Percentiles rank a stretch among this genome's conserved stretches.
Evolutionary conservation across 1,140 invertebrate species (phyloP).

Genomic region (Brachionus rotundiformis): DNA sequence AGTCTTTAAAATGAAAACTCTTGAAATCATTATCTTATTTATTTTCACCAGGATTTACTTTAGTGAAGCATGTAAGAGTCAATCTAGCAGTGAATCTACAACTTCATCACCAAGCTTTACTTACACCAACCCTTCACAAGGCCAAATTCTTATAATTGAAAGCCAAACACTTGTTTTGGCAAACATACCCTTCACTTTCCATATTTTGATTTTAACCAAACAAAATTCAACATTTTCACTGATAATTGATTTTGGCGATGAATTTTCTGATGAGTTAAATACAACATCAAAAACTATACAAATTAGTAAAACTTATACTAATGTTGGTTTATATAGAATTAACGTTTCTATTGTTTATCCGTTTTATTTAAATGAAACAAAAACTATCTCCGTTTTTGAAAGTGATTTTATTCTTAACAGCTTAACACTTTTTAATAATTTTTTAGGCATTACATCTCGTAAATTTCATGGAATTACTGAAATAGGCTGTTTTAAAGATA

Average conservation of each 20-base stretch:
- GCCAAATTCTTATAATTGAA: neutral
- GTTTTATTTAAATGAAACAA: neutral
- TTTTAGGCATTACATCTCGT: neutral
- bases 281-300: neutral
- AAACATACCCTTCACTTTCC: neutral
- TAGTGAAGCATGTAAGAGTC: neutral
- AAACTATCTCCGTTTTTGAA: neutral
- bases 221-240: neutral
- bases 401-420: neutral
- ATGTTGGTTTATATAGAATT: neutral
- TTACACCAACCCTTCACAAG: neutral
- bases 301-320: neutral
- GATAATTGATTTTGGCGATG: conserved; percentile 8
- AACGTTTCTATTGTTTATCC: neutral
- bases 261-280: neutral
- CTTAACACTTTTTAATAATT: neutral
- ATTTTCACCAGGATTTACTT: too few relatives aligned
- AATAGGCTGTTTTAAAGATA: neutral
- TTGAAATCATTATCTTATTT: too few relatives aligned
- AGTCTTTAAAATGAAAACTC: neutral
- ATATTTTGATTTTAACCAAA: neutral
- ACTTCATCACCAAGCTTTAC: neutral
- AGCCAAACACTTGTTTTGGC: neutral
- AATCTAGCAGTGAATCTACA: neutral
- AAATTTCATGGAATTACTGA: neutral